Conservation (phyloP, 1,140 invertebrate species). For the Nilaparvata lugens region DNA sequence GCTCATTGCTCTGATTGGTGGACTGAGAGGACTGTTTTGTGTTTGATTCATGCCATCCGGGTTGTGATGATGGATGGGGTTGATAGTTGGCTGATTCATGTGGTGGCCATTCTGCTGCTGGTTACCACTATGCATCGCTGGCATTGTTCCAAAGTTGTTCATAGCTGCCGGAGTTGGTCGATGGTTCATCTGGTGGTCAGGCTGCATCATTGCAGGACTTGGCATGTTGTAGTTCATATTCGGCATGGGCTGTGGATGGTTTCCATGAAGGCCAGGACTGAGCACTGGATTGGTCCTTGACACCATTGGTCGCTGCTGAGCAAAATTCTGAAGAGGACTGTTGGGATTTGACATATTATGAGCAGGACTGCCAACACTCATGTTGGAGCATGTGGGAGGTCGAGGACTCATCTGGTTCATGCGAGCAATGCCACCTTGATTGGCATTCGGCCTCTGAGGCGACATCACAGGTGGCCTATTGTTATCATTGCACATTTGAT, state of each 20-base stretch:
- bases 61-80: not conserved
- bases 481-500: not conserved
- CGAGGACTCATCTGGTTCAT: conserved; percentile 5
- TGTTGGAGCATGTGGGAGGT: too few relatives aligned
- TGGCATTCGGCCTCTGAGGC: too few relatives aligned
- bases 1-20: not conserved
- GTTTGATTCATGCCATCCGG: not conserved
- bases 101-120: not conserved
- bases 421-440: not conserved
- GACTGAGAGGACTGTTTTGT: not conserved
- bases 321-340: too few relatives aligned
- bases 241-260: too few relatives aligned
- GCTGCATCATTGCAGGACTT: too few relatives aligned
- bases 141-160: not conserved
- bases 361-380: too few relatives aligned
- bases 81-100: not conserved
- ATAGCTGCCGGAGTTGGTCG: not conserved
- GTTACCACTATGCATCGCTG: not conserved
- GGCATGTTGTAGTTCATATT: too few relatives aligned
- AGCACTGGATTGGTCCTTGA: too few relatives aligned
- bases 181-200: not conserved
- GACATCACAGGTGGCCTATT: too few relatives aligned
- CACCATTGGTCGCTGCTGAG: too few relatives aligned
- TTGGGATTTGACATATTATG: too few relatives aligned
- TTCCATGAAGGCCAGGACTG: too few relatives aligned